Evolutionary conservation across 1,140 invertebrate genomes (phyloP).

Genomic region (Archivesica marissinica): DNA sequence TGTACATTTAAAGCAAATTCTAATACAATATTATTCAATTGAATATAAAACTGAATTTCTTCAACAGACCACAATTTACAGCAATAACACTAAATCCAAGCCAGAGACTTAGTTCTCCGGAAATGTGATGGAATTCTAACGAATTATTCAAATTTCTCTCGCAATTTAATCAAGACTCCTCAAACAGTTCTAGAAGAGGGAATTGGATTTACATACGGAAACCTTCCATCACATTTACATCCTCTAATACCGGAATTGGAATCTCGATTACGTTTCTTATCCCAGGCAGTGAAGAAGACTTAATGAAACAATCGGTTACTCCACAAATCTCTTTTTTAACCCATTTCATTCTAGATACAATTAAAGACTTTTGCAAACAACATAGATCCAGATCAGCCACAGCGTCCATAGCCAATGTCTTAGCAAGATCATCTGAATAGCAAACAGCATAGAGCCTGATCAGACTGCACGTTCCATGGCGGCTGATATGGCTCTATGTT

Average conservation of each 20-base stretch:
- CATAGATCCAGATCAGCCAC: no score
- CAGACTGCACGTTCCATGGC: no score
- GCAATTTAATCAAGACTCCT: neutral
- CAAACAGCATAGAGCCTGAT: no score
- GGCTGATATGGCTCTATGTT: no score
- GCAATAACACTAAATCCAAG: neutral
- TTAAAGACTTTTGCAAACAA: no score
- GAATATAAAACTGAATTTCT: neutral
- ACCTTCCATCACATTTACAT: constrained; percentile 22
- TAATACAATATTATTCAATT: no score
- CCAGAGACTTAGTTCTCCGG: neutral
- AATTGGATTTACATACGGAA: constrained; percentile 56
- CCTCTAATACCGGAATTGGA: neutral
- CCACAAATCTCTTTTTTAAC: no score
- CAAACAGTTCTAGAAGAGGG: constrained; percentile 6
- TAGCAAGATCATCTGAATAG: no score
- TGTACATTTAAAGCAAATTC: no score
- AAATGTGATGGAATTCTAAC: constrained; percentile 5
- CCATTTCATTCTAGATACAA: no score
- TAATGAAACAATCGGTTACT: no score
- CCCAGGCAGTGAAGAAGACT: neutral
- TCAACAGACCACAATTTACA: neutral
- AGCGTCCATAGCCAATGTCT: no score
- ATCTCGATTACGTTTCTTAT: constrained; percentile 2
- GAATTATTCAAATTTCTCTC: constrained; percentile 30